Evolutionary conservation across 2,888 invertebrate species (phyloP).

Genomic region (Campoletis raptor): DNA sequence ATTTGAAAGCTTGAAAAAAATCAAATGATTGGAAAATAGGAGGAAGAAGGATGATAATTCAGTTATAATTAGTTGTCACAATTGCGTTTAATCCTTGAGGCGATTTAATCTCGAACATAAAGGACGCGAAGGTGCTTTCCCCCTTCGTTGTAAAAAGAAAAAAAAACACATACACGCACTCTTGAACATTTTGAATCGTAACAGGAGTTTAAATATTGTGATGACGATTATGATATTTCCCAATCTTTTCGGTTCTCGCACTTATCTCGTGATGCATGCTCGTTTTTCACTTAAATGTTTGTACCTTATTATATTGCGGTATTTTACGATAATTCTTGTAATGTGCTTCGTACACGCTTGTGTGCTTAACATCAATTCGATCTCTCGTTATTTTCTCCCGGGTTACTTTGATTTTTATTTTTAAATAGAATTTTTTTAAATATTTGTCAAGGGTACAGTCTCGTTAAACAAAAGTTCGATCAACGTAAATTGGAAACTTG

Average conservation of each 20-base stretch:
- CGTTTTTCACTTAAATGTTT: slow-evolving; percentile 12
- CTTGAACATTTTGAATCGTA: slow-evolving; percentile 18
- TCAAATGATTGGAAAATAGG: background rate
- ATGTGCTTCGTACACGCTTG: slow-evolving; percentile 22
- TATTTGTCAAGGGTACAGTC: background rate
- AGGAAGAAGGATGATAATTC: slow-evolving; percentile 46
- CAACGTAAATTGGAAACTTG: background rate
- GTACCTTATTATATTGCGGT: background rate
- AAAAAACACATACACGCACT: background rate
- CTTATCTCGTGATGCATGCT: slow-evolving; percentile 51
- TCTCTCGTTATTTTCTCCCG: slow-evolving; percentile 8
- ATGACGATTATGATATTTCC: slow-evolving; percentile 43
- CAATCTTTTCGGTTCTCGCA: slow-evolving; percentile 47
- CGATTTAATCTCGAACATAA: slow-evolving; percentile 21
- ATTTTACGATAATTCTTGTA: slow-evolving; percentile 36
- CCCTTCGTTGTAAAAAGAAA: slow-evolving; percentile 19
- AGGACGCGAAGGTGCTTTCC: slow-evolving; percentile 56
- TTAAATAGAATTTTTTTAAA: slow-evolving; percentile 4
- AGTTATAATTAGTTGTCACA: slow-evolving; percentile 21
- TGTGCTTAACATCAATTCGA: slow-evolving; percentile 23
- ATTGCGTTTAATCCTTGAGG: background rate
- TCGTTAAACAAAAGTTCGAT: background rate
- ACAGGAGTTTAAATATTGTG: slow-evolving; percentile 22
- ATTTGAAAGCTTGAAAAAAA: background rate
- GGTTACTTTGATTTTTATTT: slow-evolving; percentile 2